These are phyloP conservation scores for Drosophila kanekoi DNA, from an alignment of 2,888 invertebrate genomes.

Conservation along the genomic window DNA sequence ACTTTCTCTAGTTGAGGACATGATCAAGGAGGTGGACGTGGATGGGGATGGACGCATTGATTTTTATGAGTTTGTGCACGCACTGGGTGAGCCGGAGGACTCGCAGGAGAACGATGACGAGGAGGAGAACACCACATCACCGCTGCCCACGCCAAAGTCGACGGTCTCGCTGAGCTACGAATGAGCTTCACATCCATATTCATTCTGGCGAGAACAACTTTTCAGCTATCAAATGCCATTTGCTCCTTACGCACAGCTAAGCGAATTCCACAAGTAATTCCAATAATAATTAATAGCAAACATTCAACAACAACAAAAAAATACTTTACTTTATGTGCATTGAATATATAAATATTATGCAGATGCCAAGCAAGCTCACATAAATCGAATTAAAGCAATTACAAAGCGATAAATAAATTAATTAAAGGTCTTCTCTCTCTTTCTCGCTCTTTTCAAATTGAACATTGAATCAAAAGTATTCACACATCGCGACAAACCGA, in stretches of 20 bases:
- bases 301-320: conserved; percentile 1
- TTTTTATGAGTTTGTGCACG: conserved; percentile 94
- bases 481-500: neutral
- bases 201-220: neutral
- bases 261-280: conserved; percentile 30
- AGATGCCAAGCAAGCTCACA: conserved; percentile 11
- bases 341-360: conserved; percentile 24
- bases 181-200: conserved; percentile 26
- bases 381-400: conserved; percentile 9
- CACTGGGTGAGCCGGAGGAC: conserved; percentile 94
- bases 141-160: conserved; percentile 84
- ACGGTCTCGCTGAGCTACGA: conserved; percentile 79
- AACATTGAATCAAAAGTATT: conserved; percentile 16
- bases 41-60: conserved; percentile 97
- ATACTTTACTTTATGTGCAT: conserved; percentile 51
- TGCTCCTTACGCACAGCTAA: conserved; percentile 58
- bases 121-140: conserved; percentile 86
- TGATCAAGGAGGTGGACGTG: conserved; percentile 98
- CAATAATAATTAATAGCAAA: conserved; percentile 29
- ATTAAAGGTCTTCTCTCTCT: neutral
- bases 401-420: conserved; percentile 8
- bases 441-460: neutral
- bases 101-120: conserved; percentile 90
- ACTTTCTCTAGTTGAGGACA: conserved; percentile 92
- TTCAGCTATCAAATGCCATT: conserved; percentile 26